A percentile compares a stretch with the other conserved stretches of the same genome.
These are phyloP conservation scores for Pachycephala philippinensis DNA, from an alignment of 2,113 vertebrate genomes.

Conservation along the genomic window DNA sequence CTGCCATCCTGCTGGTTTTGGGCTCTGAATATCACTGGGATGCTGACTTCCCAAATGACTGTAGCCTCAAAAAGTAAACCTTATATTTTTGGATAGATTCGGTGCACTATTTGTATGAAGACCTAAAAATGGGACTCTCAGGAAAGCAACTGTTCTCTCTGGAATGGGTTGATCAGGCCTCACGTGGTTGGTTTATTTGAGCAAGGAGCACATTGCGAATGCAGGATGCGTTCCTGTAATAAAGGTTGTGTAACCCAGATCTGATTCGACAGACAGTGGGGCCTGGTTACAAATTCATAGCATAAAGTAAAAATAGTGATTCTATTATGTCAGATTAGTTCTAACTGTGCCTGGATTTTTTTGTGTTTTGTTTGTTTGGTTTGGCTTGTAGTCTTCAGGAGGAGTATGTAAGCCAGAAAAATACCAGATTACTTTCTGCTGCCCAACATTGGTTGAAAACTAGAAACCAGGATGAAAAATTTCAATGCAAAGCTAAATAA, in stretches of 20 bases:
- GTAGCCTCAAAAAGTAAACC: neutral
- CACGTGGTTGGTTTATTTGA: neutral
- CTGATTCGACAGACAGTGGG: neutral
- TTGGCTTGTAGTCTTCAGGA: neutral
- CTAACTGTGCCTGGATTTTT: neutral
- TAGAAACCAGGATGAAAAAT: neutral
- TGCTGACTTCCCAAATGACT: neutral
- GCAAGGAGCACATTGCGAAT: neutral
- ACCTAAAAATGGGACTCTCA: neutral
- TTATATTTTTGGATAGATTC: neutral
- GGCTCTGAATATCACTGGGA: rapidly evolving
- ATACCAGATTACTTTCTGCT: neutral
- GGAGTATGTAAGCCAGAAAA: neutral
- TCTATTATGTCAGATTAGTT: neutral
- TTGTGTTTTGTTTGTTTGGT: neutral
- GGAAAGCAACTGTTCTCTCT: neutral
- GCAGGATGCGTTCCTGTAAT: neutral
- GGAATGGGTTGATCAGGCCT: neutral
- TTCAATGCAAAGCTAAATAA: neutral
- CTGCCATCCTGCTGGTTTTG: neutral
- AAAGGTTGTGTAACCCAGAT: neutral
- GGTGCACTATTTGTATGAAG: neutral
- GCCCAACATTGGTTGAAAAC: neutral
- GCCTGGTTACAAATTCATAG: neutral
- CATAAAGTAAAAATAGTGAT: neutral